Evolutionary conservation across 2,888 invertebrate genomes (phyloP), one percentile per base, ranked within the genome.

Genomic region (Chymomyza amoena): DNA sequence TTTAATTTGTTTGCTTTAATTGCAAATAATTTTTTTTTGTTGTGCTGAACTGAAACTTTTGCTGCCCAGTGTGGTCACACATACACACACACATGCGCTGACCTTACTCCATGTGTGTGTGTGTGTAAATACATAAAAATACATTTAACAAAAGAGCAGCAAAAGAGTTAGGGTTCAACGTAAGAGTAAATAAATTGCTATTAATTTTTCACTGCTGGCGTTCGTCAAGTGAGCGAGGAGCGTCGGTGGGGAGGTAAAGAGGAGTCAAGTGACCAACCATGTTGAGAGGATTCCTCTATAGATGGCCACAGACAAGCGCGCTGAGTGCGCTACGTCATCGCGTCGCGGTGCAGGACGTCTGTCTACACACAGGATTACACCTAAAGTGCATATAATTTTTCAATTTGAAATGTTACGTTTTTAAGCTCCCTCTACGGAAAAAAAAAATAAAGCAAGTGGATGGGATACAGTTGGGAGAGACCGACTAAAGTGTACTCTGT

Each of bases 331-430:
- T 36, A 50, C 66, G 32, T 51, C 51, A 28, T 51, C 15, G 36
- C 57, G 15, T 28, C 56, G 69, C 50, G 20, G 60, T 52, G 52
- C 61, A 69, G 74, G 67, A 67, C 62, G 36, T 66, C 39, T 45
- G 36, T 66, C 39, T 45, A 45, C 39, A 45, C 13, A 45, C 39
- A 66, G 64, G 67, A 54, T 65, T 32, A 39, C 80, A 89, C 88
- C 90, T 89, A 90, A 90, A 90, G 90, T 90, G 90, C 83, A 89
- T 89, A 89, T 90, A 89, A 90, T 90, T 90, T 90, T 90, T 90
- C 90, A 90, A 90, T 90, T 90, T 87, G 84, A 87, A 82, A 78
- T 78, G 81, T 79, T 72, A 72, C 57, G n/a, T 61, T 61, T 61
- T 61, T 5, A 15, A 15, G 39, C 13, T 45, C 13, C 13, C 13